phyloP scores from a whole-genome alignment of 2,113 vertebrate genomes.

The Phylloscopus trochiloides region DNA sequence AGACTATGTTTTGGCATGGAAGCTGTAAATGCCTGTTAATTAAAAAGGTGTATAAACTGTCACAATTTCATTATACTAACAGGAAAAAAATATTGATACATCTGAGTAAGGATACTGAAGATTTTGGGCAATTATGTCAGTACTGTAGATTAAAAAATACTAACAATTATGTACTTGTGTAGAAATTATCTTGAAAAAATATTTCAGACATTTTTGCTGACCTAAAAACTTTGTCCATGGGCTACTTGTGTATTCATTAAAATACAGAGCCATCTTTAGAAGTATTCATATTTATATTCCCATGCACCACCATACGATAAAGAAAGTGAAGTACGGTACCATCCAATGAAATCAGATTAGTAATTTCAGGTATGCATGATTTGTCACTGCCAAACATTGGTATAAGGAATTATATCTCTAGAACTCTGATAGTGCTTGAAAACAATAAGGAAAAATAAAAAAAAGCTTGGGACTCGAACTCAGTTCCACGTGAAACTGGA shows the following conservation, averaged over 20 bases:
- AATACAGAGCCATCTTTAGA: neutral
- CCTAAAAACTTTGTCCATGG: neutral
- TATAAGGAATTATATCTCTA: neutral
- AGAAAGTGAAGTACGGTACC: neutral
- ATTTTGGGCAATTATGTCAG: neutral
- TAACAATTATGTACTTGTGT: neutral
- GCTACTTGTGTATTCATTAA: neutral
- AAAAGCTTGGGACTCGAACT: neutral
- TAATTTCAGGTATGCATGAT: neutral
- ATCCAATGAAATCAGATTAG: neutral
- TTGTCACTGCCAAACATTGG: neutral
- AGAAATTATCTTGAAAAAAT: neutral
- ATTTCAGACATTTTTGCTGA: neutral
- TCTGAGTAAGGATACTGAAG: neutral
- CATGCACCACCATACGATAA: neutral
- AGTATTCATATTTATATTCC: neutral
- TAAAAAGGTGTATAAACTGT: neutral
- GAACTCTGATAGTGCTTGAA: neutral
- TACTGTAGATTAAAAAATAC: neutral
- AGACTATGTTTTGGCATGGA: neutral
- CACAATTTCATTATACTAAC: neutral
- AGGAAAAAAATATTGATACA: neutral
- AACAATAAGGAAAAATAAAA: neutral
- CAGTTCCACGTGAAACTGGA: neutral
- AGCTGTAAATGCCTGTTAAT: neutral